Evolutionary conservation across 2,888 invertebrate genomes (phyloP), one percentile per base, ranked within the genome.

Genomic region (Drosophila vallismaia): DNA sequence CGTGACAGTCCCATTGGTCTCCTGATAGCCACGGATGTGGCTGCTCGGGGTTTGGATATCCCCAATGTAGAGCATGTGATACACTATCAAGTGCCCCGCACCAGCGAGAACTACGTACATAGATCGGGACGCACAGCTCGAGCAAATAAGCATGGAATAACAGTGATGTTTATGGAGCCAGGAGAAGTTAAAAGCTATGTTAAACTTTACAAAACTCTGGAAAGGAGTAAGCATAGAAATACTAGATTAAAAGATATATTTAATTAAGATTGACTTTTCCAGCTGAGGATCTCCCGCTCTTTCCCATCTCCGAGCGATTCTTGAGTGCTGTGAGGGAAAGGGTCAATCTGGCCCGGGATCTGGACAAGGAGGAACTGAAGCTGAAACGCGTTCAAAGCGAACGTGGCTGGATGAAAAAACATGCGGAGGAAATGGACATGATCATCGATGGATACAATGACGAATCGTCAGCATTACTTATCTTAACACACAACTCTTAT

Each of bases 121-220:
- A 94, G 99, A 68, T 98, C 98, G 88, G 99, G 99, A 0, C 93
- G 99, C 58, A 99, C 99, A 0, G 99, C 99, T 0, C 93, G 99
- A 54, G 98, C 98, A 0, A 93, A 94, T 58, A 94, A 95, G 68
- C 95, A 97, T 86, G 99, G 99, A 0, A 94, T 99, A 8, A 97
- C 99, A 3, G 94, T 99, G 2, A 93, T 99, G 72, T 93, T 99
- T 81, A 95, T 99, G 92, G 98, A 98, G 86, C 97, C 98, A 0
- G 93, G 94, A 0, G 99, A 99, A 90, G 94, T 96, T 0, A 94
- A 93, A 64, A 93, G 94, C 64, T 99, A 97, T 81, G 91, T 94
- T 0, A 96, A 96, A 88, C 93, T 99, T 10, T 96, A 97, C 81
- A 94, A 94, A 83, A 97, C 97, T 0, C 93, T 99, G 5, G 95